These are phyloP conservation scores for Nannoperca australis DNA, from an alignment of 2,797 vertebrate genomes.

Conservation along the genomic window DNA sequence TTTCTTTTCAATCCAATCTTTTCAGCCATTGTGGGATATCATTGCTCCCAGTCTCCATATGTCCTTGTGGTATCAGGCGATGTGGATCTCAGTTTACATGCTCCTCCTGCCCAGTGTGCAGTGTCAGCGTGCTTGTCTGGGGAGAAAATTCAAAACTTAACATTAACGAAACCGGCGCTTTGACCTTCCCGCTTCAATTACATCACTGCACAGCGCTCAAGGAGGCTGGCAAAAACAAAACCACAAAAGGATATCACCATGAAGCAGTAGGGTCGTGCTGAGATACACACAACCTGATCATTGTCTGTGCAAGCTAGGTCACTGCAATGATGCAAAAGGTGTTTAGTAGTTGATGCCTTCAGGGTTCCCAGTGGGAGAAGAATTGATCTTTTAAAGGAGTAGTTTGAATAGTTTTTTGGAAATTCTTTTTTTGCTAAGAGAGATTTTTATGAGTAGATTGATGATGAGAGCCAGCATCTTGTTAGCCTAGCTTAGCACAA, in stretches of 20 bases:
- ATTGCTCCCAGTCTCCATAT: constrained; percentile 23
- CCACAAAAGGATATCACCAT: constrained; percentile 56
- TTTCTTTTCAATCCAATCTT: constrained; percentile 1
- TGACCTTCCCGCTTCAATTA: constrained; percentile 80
- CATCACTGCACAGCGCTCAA: constrained; percentile 44
- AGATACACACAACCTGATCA: constrained; percentile 31
- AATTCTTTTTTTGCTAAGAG: neutral
- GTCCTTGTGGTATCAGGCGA: constrained; percentile 75
- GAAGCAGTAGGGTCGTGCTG: constrained; percentile 36
- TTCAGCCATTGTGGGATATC: constrained; percentile 4
- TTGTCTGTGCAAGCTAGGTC: constrained; percentile 1
- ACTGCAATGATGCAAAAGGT: constrained; percentile 14
- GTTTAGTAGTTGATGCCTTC: constrained; percentile 11
- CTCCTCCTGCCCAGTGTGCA: constrained; percentile 66
- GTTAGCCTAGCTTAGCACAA: neutral
- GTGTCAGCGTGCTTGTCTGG: constrained; percentile 78
- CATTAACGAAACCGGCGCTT: constrained; percentile 57
- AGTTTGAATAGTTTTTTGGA: neutral
- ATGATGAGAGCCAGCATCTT: neutral
- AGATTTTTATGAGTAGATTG: neutral
- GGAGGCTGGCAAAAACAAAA: constrained; percentile 60
- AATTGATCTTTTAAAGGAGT: neutral
- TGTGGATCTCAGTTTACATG: constrained; percentile 79
- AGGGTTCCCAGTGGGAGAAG: neutral
- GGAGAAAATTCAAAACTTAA: constrained; percentile 73